Percentiles rank a stretch among this genome's conserved stretches.
Conservation (phyloP, 2,797 vertebrate genomes). For the Fistularia commersonii region DNA sequence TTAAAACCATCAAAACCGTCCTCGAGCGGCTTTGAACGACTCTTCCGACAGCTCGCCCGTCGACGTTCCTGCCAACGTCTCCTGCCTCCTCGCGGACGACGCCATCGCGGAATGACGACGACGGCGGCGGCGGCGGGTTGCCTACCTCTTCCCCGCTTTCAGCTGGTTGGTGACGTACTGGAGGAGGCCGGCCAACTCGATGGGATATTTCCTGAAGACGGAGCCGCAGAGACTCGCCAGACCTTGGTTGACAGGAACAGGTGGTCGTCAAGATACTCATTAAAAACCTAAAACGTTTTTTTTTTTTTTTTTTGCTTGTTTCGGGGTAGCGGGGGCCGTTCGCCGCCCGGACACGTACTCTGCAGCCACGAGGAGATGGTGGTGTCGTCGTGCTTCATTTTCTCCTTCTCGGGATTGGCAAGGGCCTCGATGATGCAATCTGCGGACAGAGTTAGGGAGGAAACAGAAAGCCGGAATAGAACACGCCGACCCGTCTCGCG, state of each 20-base stretch:
- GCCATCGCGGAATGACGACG: too few species aligned
- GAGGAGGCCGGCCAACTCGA: constrained; percentile 94
- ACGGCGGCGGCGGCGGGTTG: neutral
- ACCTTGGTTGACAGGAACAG: constrained; percentile 69
- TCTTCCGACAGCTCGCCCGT: too few species aligned
- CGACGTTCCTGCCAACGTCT: too few species aligned
- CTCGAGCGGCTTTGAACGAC: too few species aligned
- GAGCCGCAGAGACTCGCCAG: constrained; percentile 96
- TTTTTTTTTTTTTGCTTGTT: neutral
- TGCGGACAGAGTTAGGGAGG: constrained; percentile 68
- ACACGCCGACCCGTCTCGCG: neutral
- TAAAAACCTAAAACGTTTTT: constrained; percentile 12
- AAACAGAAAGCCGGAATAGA: neutral
- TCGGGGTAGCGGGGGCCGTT: neutral
- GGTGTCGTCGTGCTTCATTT: constrained; percentile 99
- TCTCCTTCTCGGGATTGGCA: constrained; percentile 98
- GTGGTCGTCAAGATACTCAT: constrained; percentile 21
- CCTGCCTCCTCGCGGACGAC: too few species aligned
- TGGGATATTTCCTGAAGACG: constrained; percentile 97
- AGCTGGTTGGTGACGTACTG: constrained; percentile 98
- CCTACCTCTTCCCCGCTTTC: constrained; percentile 96
- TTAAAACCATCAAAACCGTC: too few species aligned
- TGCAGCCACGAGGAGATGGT: constrained; percentile 98
- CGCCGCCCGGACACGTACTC: constrained; percentile 77
- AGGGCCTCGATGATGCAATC: constrained; percentile 99